These are phyloP conservation scores for Macaca mulatta DNA, from an alignment of 2,113 vertebrate genomes.

Conservation along the genomic window DNA sequence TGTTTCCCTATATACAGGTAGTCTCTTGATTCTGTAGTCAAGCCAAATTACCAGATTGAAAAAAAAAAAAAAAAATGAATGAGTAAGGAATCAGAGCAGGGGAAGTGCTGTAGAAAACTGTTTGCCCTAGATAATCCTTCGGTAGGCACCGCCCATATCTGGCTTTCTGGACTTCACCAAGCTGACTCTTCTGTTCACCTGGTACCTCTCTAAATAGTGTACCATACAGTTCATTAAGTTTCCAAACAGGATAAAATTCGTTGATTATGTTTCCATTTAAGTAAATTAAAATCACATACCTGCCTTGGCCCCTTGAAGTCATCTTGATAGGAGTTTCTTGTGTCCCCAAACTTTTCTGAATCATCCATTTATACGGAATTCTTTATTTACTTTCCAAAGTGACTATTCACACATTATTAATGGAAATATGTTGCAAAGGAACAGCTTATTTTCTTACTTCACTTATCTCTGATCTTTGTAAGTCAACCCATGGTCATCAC, in stretches of 20 bases:
- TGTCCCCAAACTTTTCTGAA: background rate
- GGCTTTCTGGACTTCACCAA: background rate
- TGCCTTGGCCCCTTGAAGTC: background rate
- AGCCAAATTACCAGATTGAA: background rate
- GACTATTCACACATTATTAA: background rate
- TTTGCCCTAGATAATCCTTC: background rate
- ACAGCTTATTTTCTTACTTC: background rate
- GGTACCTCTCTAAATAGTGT: background rate
- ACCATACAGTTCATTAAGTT: background rate
- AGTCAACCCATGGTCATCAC: background rate
- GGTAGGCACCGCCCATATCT: background rate
- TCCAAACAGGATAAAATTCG: slow-evolving; percentile 12
- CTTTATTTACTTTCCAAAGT: background rate
- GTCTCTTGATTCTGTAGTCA: background rate
- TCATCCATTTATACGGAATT: background rate
- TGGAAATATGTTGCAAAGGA: background rate
- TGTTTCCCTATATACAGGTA: background rate
- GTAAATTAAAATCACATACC: slow-evolving; percentile 21
- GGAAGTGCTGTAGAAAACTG: background rate
- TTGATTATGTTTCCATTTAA: slow-evolving; percentile 3
- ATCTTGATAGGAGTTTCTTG: background rate
- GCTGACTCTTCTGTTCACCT: background rate
- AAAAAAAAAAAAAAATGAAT: background rate
- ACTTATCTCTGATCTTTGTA: background rate
- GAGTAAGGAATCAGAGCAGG: background rate